Percentiles rank a stretch among this genome's conserved stretches.
These are phyloP conservation scores for Oreochromis niloticus DNA, from an alignment of 2,113 vertebrate species.

Conservation along the genomic window DNA sequence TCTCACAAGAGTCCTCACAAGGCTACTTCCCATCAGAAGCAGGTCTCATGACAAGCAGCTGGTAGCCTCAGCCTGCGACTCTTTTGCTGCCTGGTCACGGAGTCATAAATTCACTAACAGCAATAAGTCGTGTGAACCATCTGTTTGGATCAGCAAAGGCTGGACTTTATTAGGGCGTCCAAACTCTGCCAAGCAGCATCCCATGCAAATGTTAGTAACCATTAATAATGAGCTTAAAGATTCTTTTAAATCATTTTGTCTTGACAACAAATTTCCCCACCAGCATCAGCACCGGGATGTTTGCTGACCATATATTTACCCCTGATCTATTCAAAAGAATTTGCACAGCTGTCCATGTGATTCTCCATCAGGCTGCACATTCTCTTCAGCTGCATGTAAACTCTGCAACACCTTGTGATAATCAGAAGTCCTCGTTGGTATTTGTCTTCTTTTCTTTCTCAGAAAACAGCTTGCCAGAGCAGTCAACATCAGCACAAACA, in stretches of 20 bases:
- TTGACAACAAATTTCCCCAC: background rate
- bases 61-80: constrained; percentile 16
- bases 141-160: background rate
- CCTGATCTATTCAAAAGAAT: background rate
- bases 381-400: background rate
- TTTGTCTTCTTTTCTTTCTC: background rate
- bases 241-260: background rate
- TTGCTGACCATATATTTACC: background rate
- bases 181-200: background rate
- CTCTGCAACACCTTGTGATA: background rate
- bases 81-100: background rate
- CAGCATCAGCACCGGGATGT: background rate
- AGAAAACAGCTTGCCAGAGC: background rate
- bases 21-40: constrained; percentile 22
- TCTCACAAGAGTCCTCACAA: constrained; percentile 62
- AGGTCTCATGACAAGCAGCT: constrained; percentile 64
- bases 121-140: background rate
- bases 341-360: background rate
- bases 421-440: background rate
- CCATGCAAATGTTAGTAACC: background rate
- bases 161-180: background rate
- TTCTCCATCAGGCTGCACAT: background rate
- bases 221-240: background rate
- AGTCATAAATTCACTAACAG: background rate
- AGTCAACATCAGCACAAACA: background rate